A percentile compares a stretch with the other conserved stretches of the same genome.
Evolutionary conservation across 2,113 vertebrate genomes (phyloP).

Genomic region (zebrafish (Danio rerio)): DNA sequence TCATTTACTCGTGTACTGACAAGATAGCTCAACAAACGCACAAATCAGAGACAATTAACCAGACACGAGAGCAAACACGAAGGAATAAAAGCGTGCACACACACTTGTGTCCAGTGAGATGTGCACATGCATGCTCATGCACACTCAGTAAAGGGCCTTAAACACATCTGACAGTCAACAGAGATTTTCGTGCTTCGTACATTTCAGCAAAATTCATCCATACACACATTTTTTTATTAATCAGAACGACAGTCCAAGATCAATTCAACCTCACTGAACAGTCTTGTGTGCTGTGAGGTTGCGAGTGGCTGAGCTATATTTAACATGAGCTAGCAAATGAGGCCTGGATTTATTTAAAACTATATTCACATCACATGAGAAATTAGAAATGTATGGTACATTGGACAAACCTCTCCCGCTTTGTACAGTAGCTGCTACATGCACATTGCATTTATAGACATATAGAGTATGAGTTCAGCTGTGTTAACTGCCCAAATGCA

Average conservation of each 20-base stretch:
- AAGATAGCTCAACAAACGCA: slow-evolving; percentile 60
- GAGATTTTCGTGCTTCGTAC: neutral
- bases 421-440: neutral
- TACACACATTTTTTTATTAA: neutral
- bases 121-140: neutral
- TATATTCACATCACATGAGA: neutral
- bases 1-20: slow-evolving; percentile 62
- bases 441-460: slow-evolving; percentile 2
- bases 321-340: neutral
- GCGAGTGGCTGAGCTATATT: neutral
- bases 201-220: slow-evolving; percentile 13
- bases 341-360: slow-evolving; percentile 11
- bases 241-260: neutral
- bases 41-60: slow-evolving; percentile 56
- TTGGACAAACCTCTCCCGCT: slow-evolving; percentile 22
- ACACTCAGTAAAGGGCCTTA: neutral
- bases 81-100: neutral
- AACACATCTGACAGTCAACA: slow-evolving; percentile 34
- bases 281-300: neutral
- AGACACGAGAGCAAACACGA: slow-evolving; percentile 9
- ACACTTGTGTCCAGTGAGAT: neutral
- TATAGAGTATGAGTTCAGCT: neutral
- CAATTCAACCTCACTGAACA: neutral
- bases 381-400: neutral
- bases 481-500: neutral